Evolutionary conservation across 2,797 vertebrate genomes (phyloP).

Genomic region (Buphagus erythrorhynchus): DNA sequence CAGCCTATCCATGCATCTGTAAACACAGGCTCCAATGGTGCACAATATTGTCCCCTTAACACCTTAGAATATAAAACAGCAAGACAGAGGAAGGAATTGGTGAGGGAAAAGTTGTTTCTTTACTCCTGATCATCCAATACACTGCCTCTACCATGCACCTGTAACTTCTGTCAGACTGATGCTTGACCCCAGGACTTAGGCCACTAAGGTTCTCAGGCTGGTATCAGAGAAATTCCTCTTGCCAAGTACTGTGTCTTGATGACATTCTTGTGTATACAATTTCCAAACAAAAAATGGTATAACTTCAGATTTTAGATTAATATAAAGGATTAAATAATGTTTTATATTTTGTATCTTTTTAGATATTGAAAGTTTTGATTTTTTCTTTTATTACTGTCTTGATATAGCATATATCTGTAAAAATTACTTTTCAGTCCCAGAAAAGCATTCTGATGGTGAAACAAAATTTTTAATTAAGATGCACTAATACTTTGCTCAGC

Average conservation of each 20-base stretch:
- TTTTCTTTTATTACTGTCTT: neutral
- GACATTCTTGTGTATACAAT: neutral
- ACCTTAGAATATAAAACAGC: neutral
- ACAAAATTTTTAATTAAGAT: neutral
- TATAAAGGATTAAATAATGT: neutral
- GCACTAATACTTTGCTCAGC: neutral
- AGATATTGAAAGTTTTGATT: neutral
- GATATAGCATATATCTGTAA: neutral
- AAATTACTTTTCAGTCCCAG: neutral
- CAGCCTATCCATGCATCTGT: neutral
- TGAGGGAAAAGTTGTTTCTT: neutral
- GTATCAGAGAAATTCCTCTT: neutral
- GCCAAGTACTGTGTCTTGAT: neutral
- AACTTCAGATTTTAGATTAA: neutral
- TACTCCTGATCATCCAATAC: neutral
- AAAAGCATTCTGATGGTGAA: neutral
- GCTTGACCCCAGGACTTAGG: neutral
- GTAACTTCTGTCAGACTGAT: neutral
- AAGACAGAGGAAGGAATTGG: neutral
- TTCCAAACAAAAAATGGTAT: neutral
- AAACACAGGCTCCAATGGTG: neutral
- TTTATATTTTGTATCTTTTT: neutral
- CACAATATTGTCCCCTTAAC: neutral
- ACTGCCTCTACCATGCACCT: neutral
- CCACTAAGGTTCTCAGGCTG: neutral